Evolutionary conservation across 1,140 invertebrate genomes (phyloP), one percentile per base, ranked within the genome.

Genomic region (Limonius californicus): DNA sequence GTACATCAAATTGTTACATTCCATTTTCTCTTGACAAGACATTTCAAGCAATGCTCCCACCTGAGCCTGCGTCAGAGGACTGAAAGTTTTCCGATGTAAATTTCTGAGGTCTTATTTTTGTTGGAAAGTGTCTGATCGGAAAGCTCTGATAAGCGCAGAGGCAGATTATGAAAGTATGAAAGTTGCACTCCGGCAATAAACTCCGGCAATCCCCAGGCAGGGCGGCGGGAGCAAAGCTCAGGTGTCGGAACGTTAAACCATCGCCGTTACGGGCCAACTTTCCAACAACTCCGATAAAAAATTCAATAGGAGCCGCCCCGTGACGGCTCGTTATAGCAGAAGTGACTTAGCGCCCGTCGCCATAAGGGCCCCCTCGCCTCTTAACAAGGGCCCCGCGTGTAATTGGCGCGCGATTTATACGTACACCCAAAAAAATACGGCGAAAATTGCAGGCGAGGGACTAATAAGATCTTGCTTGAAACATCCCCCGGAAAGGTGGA

Each of bases 241-340:
- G 59, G 63, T 62, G 63, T 57, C 35, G 21, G 54, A 54, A 54
- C 55, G 63, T 62, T 62, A 61, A 61, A 56, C 54, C 32, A 55
- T 55, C 32, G 54, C 63, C 55, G 32, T 65, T 54, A 65, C 54
- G 45, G 54, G 23, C 19, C 39, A 61, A 65, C 30, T 61, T 58
- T 62, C 58, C 14, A 54, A 54, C 35, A 60, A 54, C 63, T 62
- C 19, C 54, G 16, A 58, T 62, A 65, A 65, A 65, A 65, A 65
- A 65, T 65, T 65, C 63, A 65, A 65, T 65, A 62, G 61, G 63
- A 62, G 59, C 61, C 27, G 61, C 59, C 27, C 53, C 61, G 57
- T 61, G 63, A 65, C 63, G 63, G 47, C 27, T 54, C 27, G 59
- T 61, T 61, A 65, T 65, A 55, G 54, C 11, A 59, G 39, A 8